These are phyloP conservation scores for Spinibarbus caldwelli DNA, from an alignment of 2,797 vertebrate species.

Conservation along the genomic window DNA sequence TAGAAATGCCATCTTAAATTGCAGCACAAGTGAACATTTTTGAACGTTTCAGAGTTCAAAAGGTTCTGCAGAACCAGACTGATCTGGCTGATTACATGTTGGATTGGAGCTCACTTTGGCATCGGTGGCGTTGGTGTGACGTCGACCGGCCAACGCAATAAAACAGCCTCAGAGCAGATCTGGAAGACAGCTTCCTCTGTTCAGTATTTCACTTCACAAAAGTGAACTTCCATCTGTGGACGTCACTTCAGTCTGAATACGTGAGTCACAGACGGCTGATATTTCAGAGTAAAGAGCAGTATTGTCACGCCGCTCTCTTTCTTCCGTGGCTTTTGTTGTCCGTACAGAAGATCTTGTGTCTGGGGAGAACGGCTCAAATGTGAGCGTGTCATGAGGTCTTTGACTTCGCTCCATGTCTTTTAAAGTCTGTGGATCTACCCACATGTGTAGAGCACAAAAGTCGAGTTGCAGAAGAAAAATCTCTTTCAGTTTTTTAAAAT, in stretches of 20 bases:
- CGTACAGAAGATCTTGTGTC: conserved; percentile 68
- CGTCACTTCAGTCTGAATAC: conserved; percentile 50
- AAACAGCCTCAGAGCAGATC: conserved; percentile 20
- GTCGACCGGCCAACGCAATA: neutral
- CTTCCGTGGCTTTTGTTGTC: conserved; percentile 57
- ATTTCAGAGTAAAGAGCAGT: conserved; percentile 67
- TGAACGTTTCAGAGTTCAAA: neutral
- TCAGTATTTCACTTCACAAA: conserved; percentile 49
- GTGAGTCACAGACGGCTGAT: conserved; percentile 63
- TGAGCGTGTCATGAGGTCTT: conserved; percentile 76
- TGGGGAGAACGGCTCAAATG: conserved; percentile 72
- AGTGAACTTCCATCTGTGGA: conserved; percentile 43
- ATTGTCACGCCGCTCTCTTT: conserved; percentile 62
- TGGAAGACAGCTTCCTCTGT: conserved; percentile 22
- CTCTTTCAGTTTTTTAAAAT: too few species aligned
- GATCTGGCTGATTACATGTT: conserved; percentile 41
- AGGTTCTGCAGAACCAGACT: neutral
- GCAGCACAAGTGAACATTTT: neutral
- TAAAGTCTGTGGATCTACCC: conserved; percentile 54
- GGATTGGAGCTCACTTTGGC: conserved; percentile 34
- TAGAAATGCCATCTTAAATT: neutral
- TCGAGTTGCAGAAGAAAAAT: neutral
- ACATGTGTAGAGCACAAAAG: neutral
- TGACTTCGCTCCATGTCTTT: conserved; percentile 41
- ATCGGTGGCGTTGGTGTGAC: conserved; percentile 9